Base-by-base conservation (phyloP, 2,113 vertebrate species). In the Microtus richardsoni region DNA sequence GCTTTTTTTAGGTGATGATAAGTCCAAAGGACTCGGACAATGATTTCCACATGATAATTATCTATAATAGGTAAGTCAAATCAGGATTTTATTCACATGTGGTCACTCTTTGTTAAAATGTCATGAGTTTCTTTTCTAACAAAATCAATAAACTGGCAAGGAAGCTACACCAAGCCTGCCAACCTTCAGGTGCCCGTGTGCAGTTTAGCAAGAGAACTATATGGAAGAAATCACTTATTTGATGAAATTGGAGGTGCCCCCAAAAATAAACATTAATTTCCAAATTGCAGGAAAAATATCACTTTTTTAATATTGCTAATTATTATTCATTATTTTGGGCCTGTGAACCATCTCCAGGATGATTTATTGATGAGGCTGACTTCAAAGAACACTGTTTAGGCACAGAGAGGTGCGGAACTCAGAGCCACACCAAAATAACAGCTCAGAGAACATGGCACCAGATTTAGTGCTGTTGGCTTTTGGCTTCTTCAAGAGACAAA, bases 261-360 rank as follows among this genome's bases (percentile, higher is more conserved):
- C 98, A 97, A 97, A 98, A 97, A 98, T 98, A 98, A 98, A 98
- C 97, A 98, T 98, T 98, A 98, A 98, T 98, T 98, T 97, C 97
- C 90, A 98, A 98, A 98, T 93, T 98, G 95, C 91, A 96, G 94
- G 94, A 60, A 98, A 98, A 98, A 98, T 97, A 98, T 97, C 97
- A 98, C 97, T 96, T 98, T 98, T 98, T 98, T 98, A 98, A 98
- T 97, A 95, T 82, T 54, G 93, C 96, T 98, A 98, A 98, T 98
- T 98, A 98, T 98, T 98, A 98, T 98, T 98, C 98, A 98, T 98
- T 98, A 98, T 98, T 98, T 98, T 96, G 97, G 96, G 95, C 78
- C 93, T 96, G 96, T 95, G 97, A 98, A 98, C 98, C 95, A 84
- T 98, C 96, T 98, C 93, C 91, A 97, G 97, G 97, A 96, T 82